Conservation (phyloP, 1,140 invertebrate genomes). For the Pseudoatta argentina region DNA sequence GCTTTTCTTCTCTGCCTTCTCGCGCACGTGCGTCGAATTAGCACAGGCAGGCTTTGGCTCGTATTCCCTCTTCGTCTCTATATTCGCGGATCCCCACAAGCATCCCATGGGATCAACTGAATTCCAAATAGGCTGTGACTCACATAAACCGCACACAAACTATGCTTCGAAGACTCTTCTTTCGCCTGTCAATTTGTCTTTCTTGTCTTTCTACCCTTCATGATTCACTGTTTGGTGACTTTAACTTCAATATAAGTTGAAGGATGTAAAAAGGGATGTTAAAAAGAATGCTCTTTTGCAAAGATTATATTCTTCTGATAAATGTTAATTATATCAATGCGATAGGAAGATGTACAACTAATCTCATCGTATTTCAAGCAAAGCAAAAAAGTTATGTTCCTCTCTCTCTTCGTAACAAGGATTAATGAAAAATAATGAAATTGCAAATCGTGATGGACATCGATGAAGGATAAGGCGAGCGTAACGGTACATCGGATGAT, state of each 20-base stretch:
- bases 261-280: neutral
- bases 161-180: slow-evolving; percentile 27
- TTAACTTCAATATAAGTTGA: slow-evolving; percentile 22
- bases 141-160: slow-evolving; percentile 63
- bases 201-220: neutral
- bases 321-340: neutral
- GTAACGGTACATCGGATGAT: slow-evolving; percentile 42
- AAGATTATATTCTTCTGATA: neutral
- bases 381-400: neutral
- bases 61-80: neutral
- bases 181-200: slow-evolving; percentile 21
- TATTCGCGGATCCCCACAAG: slow-evolving; percentile 38
- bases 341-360: neutral
- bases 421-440: slow-evolving; percentile 64
- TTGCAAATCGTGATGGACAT: slow-evolving; percentile 44
- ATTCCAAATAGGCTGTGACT: slow-evolving; percentile 63
- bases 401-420: slow-evolving; percentile 1
- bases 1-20: slow-evolving; percentile 59
- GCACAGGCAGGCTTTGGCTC: slow-evolving; percentile 54
- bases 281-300: no score
- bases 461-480: neutral
- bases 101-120: slow-evolving; percentile 67
- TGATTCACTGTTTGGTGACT: slow-evolving; percentile 25
- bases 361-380: neutral
- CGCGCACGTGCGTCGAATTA: slow-evolving; percentile 81